Evolutionary conservation across 1,140 invertebrate species (phyloP), one percentile per base, ranked within the genome.

Genomic region (Diuraphis noxia): DNA sequence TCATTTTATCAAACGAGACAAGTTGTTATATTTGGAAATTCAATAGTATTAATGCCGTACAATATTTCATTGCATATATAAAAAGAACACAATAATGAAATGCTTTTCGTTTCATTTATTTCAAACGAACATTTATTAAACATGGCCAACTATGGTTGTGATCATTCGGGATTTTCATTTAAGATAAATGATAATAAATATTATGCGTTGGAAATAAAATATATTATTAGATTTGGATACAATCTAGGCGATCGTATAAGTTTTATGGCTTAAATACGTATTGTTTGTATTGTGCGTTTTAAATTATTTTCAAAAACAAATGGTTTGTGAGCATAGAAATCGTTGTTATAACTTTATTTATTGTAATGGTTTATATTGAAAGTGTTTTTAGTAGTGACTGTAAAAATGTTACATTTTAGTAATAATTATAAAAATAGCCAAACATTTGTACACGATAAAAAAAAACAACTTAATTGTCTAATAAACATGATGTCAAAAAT

Each of bases 291-390:
- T 90, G 63, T 34, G 63, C 30, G 30, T 90, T 79, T 90, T 19
- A 63, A 52, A 88, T 88, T 88, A 63, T 88, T 63, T 63, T 17
- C 19, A 90, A 49, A n/a, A 90, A 90, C 13, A 90, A 90, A 90
- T 90, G 88, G 63, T 79, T 79, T 38, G 63, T 23, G 36, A 90
- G 41, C 63, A 89, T 43, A 41, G 52, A 46, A 41, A 79, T 46
- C 10, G 41, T 46, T 79, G 23, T 90, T 36, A 46, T 90, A 43
- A 38, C 63, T 43, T 77, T 41, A 79, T 90, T 90, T 90, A 90
- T 90, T 79, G n/a, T 21, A 21, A 79, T 79, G 25, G 88, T 79
- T 40, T 46, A 4, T 43, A 43, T 46, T 46, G 56, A 77, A 90
- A 90, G 63, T 46, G 88, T 90, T 79, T 49, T 34, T 23, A 13